Percentiles rank a stretch among this genome's conserved stretches.
Evolutionary conservation across 2,888 invertebrate genomes (phyloP).

Genomic region (Sclerodermus sp.): DNA sequence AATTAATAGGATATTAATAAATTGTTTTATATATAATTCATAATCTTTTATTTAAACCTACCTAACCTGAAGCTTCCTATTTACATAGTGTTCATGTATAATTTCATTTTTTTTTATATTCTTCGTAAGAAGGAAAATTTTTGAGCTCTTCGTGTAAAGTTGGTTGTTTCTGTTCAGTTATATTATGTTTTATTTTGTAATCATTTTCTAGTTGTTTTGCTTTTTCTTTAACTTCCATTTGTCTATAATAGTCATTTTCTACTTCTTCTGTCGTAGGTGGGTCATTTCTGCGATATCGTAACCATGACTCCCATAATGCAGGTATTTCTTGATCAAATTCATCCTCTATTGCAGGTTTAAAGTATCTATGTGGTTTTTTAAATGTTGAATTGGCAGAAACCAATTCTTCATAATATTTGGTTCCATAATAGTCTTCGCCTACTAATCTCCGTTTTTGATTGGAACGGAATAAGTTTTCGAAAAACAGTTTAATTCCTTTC

Average conservation of each 20-base stretch:
- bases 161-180: not conserved
- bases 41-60: not conserved
- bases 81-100: not conserved
- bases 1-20: conserved; percentile 37
- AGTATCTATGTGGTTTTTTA: conserved; percentile 71
- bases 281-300: conserved; percentile 65
- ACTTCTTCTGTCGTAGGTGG: conserved; percentile 78
- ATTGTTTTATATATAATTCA: no score
- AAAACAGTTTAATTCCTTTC: no score
- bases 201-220: conserved; percentile 70
- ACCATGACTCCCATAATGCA: conserved; percentile 88
- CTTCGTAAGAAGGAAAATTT: conserved; percentile 64
- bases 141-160: conserved; percentile 19
- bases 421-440: conserved; percentile 81
- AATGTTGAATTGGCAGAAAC: conserved; percentile 54
- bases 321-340: conserved; percentile 75
- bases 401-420: conserved; percentile 79
- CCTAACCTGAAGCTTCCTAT: not conserved
- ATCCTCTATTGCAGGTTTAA: conserved; percentile 68
- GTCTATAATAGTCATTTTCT: no score
- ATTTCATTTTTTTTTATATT: conserved; percentile 61
- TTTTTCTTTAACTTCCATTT: conserved; percentile 62
- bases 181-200: conserved; percentile 56
- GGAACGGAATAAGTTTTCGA: no score
- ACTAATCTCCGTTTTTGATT: conserved; percentile 56